Evolutionary conservation across 2,888 invertebrate species (phyloP).

Genomic region (Mesorhabditis sp.): DNA sequence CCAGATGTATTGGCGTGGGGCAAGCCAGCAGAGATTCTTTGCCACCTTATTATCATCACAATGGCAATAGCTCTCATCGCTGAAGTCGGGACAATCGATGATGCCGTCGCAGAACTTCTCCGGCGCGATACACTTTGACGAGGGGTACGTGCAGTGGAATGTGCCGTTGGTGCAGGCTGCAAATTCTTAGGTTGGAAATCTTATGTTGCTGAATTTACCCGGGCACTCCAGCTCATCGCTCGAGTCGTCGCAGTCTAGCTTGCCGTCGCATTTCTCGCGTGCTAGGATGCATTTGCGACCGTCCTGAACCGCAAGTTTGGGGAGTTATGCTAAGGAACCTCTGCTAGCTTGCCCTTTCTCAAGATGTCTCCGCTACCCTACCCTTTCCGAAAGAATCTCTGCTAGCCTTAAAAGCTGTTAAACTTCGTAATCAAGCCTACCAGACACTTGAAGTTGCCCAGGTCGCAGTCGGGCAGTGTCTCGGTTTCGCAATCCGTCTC

Average conservation of each 20-base stretch:
- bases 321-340: not conserved
- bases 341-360: no score
- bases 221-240: slow-evolving; percentile 67
- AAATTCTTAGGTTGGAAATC: not conserved
- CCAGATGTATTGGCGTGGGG: no score
- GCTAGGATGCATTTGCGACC: slow-evolving; percentile 11
- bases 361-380: no score
- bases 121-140: slow-evolving; percentile 18
- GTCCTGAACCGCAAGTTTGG: slow-evolving; percentile 7
- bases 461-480: slow-evolving; percentile 1
- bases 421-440: not conserved
- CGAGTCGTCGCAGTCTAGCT: slow-evolving; percentile 65
- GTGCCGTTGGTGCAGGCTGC: slow-evolving; percentile 18
- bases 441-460: slow-evolving; percentile 10
- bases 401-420: no score
- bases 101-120: slow-evolving; percentile 32
- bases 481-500: slow-evolving; percentile 65
- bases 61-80: slow-evolving; percentile 28
- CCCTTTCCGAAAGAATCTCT: no score
- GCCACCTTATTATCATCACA: no score
- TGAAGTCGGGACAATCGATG: slow-evolving; percentile 33
- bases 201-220: not conserved
- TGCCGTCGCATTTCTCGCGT: slow-evolving; percentile 63
- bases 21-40: no score
- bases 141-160: slow-evolving; percentile 14